These are phyloP conservation scores for Pecten maximus DNA, from an alignment of 2,888 invertebrate species.

Conservation along the genomic window DNA sequence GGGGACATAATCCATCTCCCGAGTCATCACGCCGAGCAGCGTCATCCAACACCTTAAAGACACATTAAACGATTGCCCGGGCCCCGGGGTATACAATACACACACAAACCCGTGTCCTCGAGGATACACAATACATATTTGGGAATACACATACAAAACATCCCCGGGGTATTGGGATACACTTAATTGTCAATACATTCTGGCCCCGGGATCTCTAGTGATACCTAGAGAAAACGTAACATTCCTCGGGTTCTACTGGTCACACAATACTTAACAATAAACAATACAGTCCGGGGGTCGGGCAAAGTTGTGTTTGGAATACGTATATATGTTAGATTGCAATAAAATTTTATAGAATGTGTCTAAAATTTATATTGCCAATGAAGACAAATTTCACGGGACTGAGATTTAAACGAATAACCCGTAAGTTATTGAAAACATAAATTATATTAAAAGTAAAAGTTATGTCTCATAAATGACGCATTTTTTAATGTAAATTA, in stretches of 20 bases:
- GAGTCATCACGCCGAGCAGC: not conserved
- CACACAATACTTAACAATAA: not conserved
- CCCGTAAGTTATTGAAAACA: too few relatives aligned
- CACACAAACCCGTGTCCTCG: not conserved
- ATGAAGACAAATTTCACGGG: too few relatives aligned
- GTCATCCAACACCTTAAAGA: conserved; percentile 7
- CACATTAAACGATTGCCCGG: not conserved
- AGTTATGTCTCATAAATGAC: too few relatives aligned
- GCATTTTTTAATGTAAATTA: too few relatives aligned
- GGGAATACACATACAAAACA: not conserved
- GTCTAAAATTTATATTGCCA: too few relatives aligned
- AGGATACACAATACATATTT: not conserved
- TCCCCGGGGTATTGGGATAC: not conserved
- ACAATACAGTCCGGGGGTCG: not conserved
- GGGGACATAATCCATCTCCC: conserved; percentile 15
- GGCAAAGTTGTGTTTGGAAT: too few relatives aligned
- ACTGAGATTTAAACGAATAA: too few relatives aligned
- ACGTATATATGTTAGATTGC: too few relatives aligned
- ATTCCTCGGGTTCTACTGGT: not conserved
- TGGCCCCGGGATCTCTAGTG: not conserved
- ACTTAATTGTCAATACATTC: not conserved
- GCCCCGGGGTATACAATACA: not conserved
- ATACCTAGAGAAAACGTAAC: too few relatives aligned
- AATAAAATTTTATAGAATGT: too few relatives aligned
- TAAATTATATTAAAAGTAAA: too few relatives aligned